phyloP scores from a whole-genome alignment of 2,113 vertebrate genomes.

The Macrotus californicus region DNA sequence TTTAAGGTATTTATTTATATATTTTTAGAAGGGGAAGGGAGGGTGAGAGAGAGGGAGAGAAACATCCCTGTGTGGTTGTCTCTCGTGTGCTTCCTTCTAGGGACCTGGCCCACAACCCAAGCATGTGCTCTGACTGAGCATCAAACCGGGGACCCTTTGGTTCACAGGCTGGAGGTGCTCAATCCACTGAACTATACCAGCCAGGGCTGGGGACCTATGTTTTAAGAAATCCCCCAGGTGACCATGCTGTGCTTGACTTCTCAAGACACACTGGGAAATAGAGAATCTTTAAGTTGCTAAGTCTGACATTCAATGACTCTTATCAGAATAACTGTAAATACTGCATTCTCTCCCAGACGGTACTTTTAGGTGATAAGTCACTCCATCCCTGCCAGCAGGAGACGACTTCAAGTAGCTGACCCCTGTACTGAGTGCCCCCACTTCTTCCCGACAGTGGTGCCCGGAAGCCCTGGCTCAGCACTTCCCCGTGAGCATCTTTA shows the following conservation, averaged over 20 bases:
- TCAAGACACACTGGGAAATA: not conserved
- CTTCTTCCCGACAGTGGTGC: not conserved
- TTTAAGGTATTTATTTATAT: no score
- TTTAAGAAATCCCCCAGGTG: not conserved
- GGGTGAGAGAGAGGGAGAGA: no score
- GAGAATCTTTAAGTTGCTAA: not conserved
- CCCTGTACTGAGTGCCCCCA: accelerated
- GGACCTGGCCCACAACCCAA: no score
- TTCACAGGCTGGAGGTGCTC: no score
- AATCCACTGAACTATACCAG: no score
- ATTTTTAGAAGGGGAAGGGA: no score
- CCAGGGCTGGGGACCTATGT: no score
- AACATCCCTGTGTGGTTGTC: no score
- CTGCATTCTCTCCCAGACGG: not conserved
- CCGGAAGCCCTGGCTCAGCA: accelerated
- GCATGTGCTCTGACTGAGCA: no score
- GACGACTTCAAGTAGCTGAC: not conserved
- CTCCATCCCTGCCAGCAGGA: not conserved
- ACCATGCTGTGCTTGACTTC: not conserved
- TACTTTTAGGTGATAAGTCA: not conserved
- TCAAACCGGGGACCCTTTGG: no score
- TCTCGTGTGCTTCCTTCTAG: no score
- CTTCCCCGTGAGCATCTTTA: not conserved
- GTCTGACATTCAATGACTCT: not conserved
- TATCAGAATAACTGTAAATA: not conserved